These are phyloP conservation scores for Typhlomys cinereus DNA, from an alignment of 2,113 vertebrate species.

Conservation along the genomic window DNA sequence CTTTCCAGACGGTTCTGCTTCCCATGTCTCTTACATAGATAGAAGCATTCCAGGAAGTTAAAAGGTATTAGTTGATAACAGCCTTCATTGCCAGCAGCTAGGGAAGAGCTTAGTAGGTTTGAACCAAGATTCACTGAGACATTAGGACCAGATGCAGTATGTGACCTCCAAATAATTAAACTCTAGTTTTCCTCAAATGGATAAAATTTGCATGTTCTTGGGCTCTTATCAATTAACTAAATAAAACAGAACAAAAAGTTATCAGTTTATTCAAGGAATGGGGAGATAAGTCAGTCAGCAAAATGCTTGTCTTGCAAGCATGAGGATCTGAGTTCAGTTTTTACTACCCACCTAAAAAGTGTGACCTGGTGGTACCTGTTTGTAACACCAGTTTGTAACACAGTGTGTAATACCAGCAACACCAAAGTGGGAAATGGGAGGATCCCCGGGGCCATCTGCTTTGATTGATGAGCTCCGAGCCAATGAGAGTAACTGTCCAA, in stretches of 20 bases:
- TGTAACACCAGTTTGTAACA: neutral
- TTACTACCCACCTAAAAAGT: neutral
- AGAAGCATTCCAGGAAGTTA: neutral
- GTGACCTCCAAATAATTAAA: neutral
- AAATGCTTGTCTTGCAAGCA: neutral
- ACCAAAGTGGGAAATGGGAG: neutral
- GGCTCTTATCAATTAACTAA: neutral
- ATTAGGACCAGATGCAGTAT: neutral
- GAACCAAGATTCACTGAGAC: neutral
- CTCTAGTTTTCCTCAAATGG: neutral
- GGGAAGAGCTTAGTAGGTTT: neutral
- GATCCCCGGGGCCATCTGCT: neutral
- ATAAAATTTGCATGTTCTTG: neutral
- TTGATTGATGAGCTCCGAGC: neutral
- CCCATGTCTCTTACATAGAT: neutral
- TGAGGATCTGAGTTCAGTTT: neutral
- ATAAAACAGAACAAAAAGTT: neutral
- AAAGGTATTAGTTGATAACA: neutral
- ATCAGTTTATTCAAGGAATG: neutral
- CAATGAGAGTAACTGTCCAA: neutral
- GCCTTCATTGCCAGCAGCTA: neutral
- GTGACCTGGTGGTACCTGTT: neutral
- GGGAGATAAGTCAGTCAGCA: neutral
- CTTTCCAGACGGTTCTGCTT: neutral
- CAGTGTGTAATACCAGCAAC: no score